Base-by-base conservation (phyloP, 2,888 invertebrate species). In the Netelia melanura region DNA sequence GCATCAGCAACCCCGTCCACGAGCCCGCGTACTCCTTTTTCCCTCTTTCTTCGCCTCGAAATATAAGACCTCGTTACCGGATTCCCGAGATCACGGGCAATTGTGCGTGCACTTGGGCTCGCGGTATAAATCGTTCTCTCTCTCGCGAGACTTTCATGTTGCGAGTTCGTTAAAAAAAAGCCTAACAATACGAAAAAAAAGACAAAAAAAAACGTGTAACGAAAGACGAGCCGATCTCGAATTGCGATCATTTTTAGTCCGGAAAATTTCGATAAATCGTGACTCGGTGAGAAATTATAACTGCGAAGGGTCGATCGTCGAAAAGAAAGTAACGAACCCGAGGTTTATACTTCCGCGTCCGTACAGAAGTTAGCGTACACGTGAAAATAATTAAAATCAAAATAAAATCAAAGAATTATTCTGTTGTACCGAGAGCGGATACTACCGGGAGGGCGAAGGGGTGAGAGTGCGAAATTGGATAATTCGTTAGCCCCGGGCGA, bases 401-500 rank as follows among this genome's bases (percentile, higher is more conserved):
- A 78, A 85, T 58, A 65, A 82, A 77, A 43, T 54, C 70, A 48
- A 70, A 64, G 61, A 65, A 79, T 38, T 71, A 43, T 61, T 62
- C 48, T 54, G 43, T 44, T 80, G 58, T 30, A 72, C 30, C 68
- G 75, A 81, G 64, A 77, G 38, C 77, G 58, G 56, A 70, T 58
- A 77, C 30, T 23, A 64, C 71, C 30, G 61, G 23, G 71, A 14
- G 8, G 9, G 68, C 70, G 61, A 14, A 80, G 67, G 70, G 83
- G 67, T 56, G 84, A 67, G 79, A 82, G 77, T 82, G 68, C 77
- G 77, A 88, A 90, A 89, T 89, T 88, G 88, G 86, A 89, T 87
- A 89, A 90, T 90, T 89, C 86, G 86, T 85, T 72, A 78, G 80
- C 86, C 86, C 86, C 87, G 85, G 88, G 87, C 87, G 84, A 79